Evolutionary conservation across 1,140 invertebrate species (phyloP), one percentile per base, ranked within the genome.

Genomic region (Mactra quadrangularis): DNA sequence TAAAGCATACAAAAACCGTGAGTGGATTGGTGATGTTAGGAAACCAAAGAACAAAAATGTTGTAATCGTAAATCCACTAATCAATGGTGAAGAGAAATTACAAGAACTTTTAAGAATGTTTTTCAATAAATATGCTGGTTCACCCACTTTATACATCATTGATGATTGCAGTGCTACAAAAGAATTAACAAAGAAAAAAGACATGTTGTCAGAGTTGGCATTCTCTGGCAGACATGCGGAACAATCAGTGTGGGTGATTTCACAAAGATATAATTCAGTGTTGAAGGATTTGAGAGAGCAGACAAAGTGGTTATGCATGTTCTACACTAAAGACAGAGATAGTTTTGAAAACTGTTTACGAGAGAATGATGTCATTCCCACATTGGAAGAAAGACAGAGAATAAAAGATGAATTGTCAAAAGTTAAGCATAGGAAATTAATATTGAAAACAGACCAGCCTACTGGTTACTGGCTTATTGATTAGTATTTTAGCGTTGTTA

Each of bases 111-210:
- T 71, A 55, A 71, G 68, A 71, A 35, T 53, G n/a, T n/a, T 71
- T 55, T 33, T 71, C 33, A 31, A 53, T 9, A 33, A 53, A 71
- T 53, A 71, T 71, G 68, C 68, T 71, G 68, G 68, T 71, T 29
- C 45, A 17, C 52, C 68, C 35, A 72, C 47, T 29, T 72, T 72
- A 55, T 72, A 72, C 50, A 72, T 72, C 35, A 72, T 72, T 72
- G 68, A n/a, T n/a, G n/a, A n/a, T n/a, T n/a, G n/a, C n/a, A n/a
- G n/a, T n/a, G n/a, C n/a, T n/a, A n/a, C n/a, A 33, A 72, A 72
- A 72, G 68, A 72, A 72, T 25, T 72, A 72, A 72, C 68, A 55
- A 72, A 72, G 68, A 72, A 29, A 53, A 72, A 55, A 55, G 68
- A 72, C 50, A 72, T 72, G 68, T 31, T 72, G n/a, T 68, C 62